Conservation (phyloP, 2,113 vertebrate species). For the Antigone vipio region DNA sequence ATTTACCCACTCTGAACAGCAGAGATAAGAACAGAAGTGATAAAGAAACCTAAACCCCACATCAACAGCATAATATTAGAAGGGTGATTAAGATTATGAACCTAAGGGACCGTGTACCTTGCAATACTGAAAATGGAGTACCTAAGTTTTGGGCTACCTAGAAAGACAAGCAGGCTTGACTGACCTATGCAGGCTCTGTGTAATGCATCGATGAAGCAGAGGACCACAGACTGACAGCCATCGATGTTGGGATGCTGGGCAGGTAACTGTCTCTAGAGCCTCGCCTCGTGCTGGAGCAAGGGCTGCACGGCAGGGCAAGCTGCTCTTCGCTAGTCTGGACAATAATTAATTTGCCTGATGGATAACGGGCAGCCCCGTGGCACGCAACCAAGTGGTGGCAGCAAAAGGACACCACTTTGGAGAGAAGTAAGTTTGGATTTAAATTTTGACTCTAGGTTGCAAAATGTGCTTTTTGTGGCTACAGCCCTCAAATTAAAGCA, state of each 20-base stretch:
- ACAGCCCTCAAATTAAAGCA: neutral
- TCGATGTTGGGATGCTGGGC: neutral
- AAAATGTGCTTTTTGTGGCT: neutral
- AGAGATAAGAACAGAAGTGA: neutral
- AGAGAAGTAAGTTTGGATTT: neutral
- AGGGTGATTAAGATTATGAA: neutral
- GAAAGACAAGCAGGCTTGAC: neutral
- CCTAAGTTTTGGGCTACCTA: neutral
- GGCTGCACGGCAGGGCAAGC: neutral
- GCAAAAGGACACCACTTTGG: neutral
- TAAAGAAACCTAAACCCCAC: neutral
- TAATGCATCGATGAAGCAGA: fast-evolving
- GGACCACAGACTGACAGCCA: neutral
- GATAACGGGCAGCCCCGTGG: fast-evolving
- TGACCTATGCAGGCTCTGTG: neutral
- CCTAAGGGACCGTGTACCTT: neutral
- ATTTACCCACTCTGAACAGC: neutral
- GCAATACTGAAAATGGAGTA: neutral
- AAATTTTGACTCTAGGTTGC: neutral
- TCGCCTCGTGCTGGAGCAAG: fast-evolving
- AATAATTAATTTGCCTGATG: neutral
- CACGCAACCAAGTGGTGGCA: neutral
- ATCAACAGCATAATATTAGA: slow-evolving; percentile 21
- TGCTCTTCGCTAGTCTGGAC: neutral
- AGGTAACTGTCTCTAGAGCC: neutral